phyloP scores from a whole-genome alignment of 2,113 vertebrate genomes.

The Myrmecobius fasciatus region DNA sequence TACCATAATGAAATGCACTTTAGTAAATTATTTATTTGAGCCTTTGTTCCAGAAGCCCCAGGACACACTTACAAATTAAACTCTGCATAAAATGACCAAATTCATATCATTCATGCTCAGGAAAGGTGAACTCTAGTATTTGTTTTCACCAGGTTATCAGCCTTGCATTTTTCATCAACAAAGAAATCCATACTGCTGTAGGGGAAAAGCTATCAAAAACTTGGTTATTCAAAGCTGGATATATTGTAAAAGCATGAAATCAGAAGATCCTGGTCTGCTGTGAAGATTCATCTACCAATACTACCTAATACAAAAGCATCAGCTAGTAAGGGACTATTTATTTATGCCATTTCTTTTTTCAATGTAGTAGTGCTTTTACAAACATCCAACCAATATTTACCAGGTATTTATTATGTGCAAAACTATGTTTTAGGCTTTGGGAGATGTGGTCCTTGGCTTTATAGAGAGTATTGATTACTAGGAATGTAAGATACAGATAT shows the following conservation, averaged over 20 bases:
- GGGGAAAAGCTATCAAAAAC: not conserved
- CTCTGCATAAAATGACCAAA: not conserved
- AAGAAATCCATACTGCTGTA: not conserved
- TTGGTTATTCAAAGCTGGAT: not conserved
- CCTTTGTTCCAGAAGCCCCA: not conserved
- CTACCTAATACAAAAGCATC: not conserved
- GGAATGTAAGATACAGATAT: not conserved
- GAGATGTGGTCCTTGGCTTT: not conserved
- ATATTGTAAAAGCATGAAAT: not conserved
- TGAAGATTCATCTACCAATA: not conserved
- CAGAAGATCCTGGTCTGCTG: not conserved
- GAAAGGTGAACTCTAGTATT: not conserved
- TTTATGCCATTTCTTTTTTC: not conserved
- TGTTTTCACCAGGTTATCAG: not conserved
- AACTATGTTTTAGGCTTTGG: not conserved
- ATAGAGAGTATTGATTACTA: not conserved
- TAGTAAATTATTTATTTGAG: not conserved
- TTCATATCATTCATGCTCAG: not conserved
- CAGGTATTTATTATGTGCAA: not conserved
- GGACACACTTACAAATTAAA: not conserved
- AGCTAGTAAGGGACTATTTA: not conserved
- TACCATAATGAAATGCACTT: not conserved
- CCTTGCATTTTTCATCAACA: not conserved
- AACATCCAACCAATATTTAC: not conserved
- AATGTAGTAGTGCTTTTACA: not conserved